phyloP scores from a whole-genome alignment of 2,113 vertebrate genomes.

The Hystrix cristata region DNA sequence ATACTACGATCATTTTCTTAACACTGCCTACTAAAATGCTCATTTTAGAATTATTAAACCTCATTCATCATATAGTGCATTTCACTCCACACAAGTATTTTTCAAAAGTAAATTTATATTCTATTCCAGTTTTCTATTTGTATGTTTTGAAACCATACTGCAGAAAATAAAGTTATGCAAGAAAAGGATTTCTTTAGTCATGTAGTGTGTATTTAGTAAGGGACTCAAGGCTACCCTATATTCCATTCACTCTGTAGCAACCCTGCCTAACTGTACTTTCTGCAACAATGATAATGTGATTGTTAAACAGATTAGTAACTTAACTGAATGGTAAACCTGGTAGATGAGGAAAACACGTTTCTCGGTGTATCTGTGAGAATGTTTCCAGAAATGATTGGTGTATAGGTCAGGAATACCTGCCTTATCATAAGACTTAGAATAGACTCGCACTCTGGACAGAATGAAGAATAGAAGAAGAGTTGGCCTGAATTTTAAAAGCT shows the following conservation, averaged over 20 bases:
- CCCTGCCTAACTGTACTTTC: not conserved
- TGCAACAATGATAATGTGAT: not conserved
- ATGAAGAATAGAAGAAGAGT: not conserved
- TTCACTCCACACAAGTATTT: not conserved
- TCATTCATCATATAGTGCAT: not conserved
- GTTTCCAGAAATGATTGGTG: not conserved
- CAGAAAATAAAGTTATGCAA: not conserved
- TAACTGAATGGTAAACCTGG: not conserved
- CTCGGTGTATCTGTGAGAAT: not conserved
- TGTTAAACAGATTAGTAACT: not conserved
- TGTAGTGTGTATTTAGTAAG: not conserved
- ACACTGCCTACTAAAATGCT: not conserved
- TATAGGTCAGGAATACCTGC: not conserved
- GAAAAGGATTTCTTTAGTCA: not conserved
- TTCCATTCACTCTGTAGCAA: not conserved
- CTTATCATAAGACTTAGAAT: not conserved
- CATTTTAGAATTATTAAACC: not conserved
- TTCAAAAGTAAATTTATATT: not conserved
- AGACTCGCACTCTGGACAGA: not conserved
- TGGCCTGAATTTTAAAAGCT: not conserved
- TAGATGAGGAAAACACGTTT: not conserved
- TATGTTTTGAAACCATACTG: not conserved
- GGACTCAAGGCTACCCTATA: not conserved
- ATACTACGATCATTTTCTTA: not conserved
- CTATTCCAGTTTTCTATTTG: not conserved